Conservation (phyloP, 2,888 invertebrate species). For the Scrobipalpa costella region DNA sequence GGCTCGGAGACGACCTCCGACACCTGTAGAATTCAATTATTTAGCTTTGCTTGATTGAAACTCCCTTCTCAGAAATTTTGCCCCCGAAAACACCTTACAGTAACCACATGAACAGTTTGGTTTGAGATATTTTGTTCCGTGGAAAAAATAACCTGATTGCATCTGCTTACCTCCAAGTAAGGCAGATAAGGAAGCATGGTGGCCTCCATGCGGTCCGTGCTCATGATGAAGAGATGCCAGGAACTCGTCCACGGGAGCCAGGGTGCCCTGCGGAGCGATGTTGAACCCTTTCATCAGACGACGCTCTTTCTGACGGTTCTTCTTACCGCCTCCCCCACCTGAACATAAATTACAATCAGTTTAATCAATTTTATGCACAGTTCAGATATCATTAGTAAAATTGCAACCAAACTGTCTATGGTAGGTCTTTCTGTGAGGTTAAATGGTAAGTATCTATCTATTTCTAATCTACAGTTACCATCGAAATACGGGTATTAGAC, state of each 20-base stretch:
- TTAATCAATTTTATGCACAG: neutral
- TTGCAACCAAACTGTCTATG: neutral
- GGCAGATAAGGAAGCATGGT: slow-evolving; percentile 83
- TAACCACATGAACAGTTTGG: too few species aligned
- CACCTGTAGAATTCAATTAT: slow-evolving; percentile 38
- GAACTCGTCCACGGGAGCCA: slow-evolving; percentile 90
- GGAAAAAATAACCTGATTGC: neutral
- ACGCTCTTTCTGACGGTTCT: slow-evolving; percentile 95
- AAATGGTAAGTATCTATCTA: neutral
- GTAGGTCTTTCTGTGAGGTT: too few species aligned
- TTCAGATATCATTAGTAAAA: neutral
- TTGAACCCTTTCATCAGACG: slow-evolving; percentile 96
- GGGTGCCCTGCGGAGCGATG: slow-evolving; percentile 85
- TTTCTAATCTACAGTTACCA: neutral
- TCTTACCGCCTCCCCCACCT: slow-evolving; percentile 93
- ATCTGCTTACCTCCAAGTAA: slow-evolving; percentile 79
- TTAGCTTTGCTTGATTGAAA: neutral
- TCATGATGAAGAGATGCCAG: slow-evolving; percentile 87
- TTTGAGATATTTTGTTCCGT: too few species aligned
- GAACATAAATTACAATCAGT: slow-evolving; percentile 22
- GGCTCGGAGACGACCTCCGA: slow-evolving; percentile 69
- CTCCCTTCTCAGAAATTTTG: too few species aligned
- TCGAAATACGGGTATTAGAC: neutral
- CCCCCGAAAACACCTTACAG: too few species aligned
- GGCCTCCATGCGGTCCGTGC: slow-evolving; percentile 59